These are phyloP conservation scores for Bagarius yarrelli DNA, from an alignment of 2,113 vertebrate species.

Conservation along the genomic window DNA sequence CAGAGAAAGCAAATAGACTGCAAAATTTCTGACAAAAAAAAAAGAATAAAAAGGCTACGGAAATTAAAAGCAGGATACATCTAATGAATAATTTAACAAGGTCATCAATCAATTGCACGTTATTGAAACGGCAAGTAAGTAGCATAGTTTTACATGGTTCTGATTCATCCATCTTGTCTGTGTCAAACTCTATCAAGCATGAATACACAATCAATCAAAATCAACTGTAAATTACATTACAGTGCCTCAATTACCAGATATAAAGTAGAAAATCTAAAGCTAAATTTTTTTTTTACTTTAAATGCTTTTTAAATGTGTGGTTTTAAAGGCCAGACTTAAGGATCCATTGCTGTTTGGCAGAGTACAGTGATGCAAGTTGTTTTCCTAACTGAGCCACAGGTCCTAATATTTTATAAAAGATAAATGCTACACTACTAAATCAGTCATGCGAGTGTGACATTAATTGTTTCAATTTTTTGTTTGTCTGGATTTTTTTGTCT, in stretches of 20 bases:
- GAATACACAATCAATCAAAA: conserved; percentile 9
- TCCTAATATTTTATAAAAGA: neutral
- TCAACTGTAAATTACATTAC: conserved; percentile 21
- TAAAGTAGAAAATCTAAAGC: neutral
- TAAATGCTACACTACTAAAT: neutral
- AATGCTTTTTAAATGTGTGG: neutral
- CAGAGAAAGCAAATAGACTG: neutral
- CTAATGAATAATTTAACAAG: neutral
- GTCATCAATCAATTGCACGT: conserved; percentile 6
- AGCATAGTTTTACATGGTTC: neutral
- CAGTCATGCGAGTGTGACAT: neutral
- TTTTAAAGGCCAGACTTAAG: neutral
- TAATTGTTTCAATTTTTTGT: neutral
- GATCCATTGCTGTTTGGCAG: neutral
- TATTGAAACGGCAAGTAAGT: neutral
- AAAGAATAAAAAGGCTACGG: neutral
- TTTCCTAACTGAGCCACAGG: neutral
- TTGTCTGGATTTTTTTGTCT: neutral
- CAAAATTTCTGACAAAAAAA: neutral
- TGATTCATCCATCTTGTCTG: conserved; percentile 12
- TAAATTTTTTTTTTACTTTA: neutral
- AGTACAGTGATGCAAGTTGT: neutral
- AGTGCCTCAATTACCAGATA: neutral
- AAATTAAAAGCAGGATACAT: neutral
- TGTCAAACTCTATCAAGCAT: conserved; percentile 1